A percentile compares a stretch with the other conserved stretches of the same genome.
These are phyloP conservation scores for Caiman crocodilus DNA, from an alignment of 2,797 vertebrate genomes.

Conservation along the genomic window DNA sequence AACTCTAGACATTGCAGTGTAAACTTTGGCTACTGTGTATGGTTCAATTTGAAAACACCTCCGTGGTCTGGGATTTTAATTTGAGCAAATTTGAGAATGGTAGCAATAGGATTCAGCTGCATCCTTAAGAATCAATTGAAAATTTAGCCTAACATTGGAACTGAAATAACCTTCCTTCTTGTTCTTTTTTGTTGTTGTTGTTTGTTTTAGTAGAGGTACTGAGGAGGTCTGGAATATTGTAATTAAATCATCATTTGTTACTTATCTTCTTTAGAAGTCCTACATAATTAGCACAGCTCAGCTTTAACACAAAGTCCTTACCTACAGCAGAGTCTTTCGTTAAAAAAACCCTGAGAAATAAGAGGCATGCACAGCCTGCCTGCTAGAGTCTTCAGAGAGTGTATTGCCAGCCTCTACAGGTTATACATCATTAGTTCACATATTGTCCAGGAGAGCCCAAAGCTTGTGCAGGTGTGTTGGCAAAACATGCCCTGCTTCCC, in stretches of 20 bases:
- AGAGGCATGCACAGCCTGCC: conserved; percentile 53
- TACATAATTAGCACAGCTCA: conserved; percentile 66
- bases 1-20: conserved; percentile 75
- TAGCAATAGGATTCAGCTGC: conserved; percentile 79
- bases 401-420: conserved; percentile 67
- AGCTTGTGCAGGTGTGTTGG: conserved; percentile 77
- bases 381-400: conserved; percentile 68
- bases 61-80: conserved; percentile 79
- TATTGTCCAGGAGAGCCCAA: conserved; percentile 69
- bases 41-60: conserved; percentile 76
- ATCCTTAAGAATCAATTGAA: conserved; percentile 70
- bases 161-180: conserved; percentile 43
- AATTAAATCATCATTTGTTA: conserved; percentile 79
- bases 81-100: conserved; percentile 77
- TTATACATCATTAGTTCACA: conserved; percentile 75
- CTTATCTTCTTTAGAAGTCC: conserved; percentile 71
- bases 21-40: conserved; percentile 75
- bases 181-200: conserved; percentile 4
- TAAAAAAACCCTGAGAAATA: conserved; percentile 49
- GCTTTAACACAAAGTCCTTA: conserved; percentile 69
- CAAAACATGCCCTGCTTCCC: conserved; percentile 49
- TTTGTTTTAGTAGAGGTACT: conserved; percentile 57
- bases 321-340: conserved; percentile 66
- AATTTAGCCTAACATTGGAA: conserved; percentile 45
- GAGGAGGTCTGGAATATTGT: conserved; percentile 44